A percentile compares a stretch with the other conserved stretches of the same genome.
Conservation (phyloP, 2,888 invertebrate species). For the Parascotia fuliginaria region DNA sequence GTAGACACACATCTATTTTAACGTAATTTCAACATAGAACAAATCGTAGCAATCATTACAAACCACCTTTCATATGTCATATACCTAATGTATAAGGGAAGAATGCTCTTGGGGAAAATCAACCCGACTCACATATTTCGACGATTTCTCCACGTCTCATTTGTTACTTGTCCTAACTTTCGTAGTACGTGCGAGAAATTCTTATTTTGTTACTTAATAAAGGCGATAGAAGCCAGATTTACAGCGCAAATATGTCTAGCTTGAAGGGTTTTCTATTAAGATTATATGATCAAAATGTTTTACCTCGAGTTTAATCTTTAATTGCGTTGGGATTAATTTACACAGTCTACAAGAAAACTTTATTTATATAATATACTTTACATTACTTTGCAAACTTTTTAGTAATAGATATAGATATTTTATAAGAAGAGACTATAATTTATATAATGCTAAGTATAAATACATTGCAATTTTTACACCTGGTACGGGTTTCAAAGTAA, state of each 20-base stretch:
- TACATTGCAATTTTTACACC: too few relatives aligned
- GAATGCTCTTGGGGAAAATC: conserved; percentile 66
- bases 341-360: too few relatives aligned
- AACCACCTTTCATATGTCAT: conserved; percentile 40
- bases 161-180: conserved; percentile 74
- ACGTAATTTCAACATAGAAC: conserved; percentile 45
- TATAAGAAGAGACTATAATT: too few relatives aligned
- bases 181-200: conserved; percentile 66
- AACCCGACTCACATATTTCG: conserved; percentile 75
- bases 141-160: conserved; percentile 78
- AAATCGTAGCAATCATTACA: conserved; percentile 66
- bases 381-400: too few relatives aligned
- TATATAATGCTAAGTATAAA: too few relatives aligned
- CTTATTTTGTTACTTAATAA: conserved; percentile 59
- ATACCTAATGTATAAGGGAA: conserved; percentile 26
- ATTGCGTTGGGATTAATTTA: too few relatives aligned
- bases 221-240: conserved; percentile 52
- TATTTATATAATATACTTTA: too few relatives aligned
- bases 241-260: conserved; percentile 44
- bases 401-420: too few relatives aligned
- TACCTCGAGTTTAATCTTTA: conserved; percentile 14
- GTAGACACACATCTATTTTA: conserved; percentile 22
- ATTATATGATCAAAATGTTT: conserved; percentile 14
- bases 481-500: too few relatives aligned
- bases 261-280: conserved; percentile 25